Percentiles rank a stretch among this genome's conserved stretches.
These are phyloP conservation scores for Misgurnus mizolepis DNA, from an alignment of 2,113 vertebrate species.

Conservation along the genomic window DNA sequence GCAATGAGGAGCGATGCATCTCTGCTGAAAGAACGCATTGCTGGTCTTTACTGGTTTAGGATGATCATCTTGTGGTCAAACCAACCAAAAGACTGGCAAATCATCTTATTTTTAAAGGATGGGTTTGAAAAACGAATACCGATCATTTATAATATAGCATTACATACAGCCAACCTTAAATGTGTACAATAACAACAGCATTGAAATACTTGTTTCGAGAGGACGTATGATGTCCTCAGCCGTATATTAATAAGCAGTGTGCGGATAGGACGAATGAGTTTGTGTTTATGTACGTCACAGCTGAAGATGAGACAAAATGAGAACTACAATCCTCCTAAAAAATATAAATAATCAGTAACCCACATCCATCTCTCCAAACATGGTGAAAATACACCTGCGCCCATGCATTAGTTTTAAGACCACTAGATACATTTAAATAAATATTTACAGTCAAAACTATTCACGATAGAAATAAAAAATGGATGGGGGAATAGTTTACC, in stretches of 20 bases:
- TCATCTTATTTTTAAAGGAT: background rate
- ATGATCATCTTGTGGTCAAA: slow-evolving; percentile 20
- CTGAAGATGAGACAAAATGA: background rate
- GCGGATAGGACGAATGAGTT: background rate
- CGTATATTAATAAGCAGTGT: background rate
- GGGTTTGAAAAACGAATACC: slow-evolving; percentile 51
- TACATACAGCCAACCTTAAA: slow-evolving; percentile 54
- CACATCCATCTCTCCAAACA: slow-evolving; percentile 21
- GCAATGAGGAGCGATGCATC: slow-evolving; percentile 63
- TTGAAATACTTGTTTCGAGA: background rate
- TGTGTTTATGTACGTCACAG: background rate
- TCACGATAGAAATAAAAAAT: slow-evolving; percentile 13
- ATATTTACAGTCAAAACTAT: slow-evolving; percentile 34
- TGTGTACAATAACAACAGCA: slow-evolving; percentile 23
- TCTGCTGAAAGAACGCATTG: background rate
- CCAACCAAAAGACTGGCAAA: slow-evolving; percentile 26
- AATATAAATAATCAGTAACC: slow-evolving; percentile 51
- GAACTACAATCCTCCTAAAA: background rate
- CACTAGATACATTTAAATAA: slow-evolving; percentile 60
- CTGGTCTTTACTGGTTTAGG: no score
- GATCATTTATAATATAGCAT: background rate
- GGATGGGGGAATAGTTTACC: no score
- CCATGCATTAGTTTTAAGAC: slow-evolving; percentile 51
- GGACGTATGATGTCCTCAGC: background rate
- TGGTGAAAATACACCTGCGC: slow-evolving; percentile 37